These are phyloP conservation scores for Takifugu bimaculatus DNA, from an alignment of 2,113 vertebrate species.

Conservation along the genomic window DNA sequence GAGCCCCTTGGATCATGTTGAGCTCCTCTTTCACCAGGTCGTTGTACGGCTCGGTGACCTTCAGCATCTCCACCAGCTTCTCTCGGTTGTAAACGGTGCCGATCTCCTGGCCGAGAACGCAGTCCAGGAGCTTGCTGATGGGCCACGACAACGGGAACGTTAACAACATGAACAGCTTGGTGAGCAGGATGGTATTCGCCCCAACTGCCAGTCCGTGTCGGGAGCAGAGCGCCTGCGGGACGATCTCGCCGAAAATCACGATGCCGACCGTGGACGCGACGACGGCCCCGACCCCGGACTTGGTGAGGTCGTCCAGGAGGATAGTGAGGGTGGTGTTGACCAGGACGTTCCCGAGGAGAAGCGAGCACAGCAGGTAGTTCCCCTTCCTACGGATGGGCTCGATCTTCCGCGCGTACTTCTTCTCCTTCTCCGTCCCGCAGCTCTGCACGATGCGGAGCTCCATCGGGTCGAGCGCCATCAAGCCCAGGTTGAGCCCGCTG, in stretches of 20 bases:
- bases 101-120: slow-evolving; percentile 91
- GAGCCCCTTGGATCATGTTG: slow-evolving; percentile 95
- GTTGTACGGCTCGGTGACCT: slow-evolving; percentile 92
- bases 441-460: slow-evolving; percentile 97
- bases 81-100: slow-evolving; percentile 95
- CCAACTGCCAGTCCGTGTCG: slow-evolving; percentile 92
- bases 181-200: slow-evolving; percentile 87
- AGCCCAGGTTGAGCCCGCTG: slow-evolving; percentile 92
- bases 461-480: slow-evolving; percentile 97
- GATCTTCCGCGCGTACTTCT: slow-evolving; percentile 85
- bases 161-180: slow-evolving; percentile 93
- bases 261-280: slow-evolving; percentile 89
- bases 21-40: slow-evolving; percentile 93
- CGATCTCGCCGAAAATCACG: slow-evolving; percentile 96
- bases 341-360: slow-evolving; percentile 92
- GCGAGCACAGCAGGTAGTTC: slow-evolving; percentile 91
- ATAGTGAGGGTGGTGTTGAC: slow-evolving; percentile 98
- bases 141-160: slow-evolving; percentile 93
- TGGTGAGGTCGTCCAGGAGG: slow-evolving; percentile 89
- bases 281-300: slow-evolving; percentile 84
- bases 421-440: slow-evolving; percentile 90
- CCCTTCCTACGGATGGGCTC: slow-evolving; percentile 91
- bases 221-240: slow-evolving; percentile 92
- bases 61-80: slow-evolving; percentile 96
- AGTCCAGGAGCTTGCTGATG: slow-evolving; percentile 90